Evolutionary conservation across 2,113 vertebrate species (phyloP), one percentile per base, ranked within the genome.

Genomic region (Trogon melanurus): DNA sequence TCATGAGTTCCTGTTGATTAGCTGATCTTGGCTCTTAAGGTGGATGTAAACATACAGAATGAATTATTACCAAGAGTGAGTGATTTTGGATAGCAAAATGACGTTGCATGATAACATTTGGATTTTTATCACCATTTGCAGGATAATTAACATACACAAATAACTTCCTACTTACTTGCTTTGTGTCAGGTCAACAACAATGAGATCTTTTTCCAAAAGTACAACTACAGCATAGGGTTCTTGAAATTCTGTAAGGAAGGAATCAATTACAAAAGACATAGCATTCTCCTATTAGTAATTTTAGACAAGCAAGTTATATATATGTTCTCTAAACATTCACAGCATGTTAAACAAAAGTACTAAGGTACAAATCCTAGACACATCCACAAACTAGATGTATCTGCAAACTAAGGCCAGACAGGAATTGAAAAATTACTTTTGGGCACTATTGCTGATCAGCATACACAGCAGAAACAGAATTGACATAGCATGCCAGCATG

Each of bases 141-240:
- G 11, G 30, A 57, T 26, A 62, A 36, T 71, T 88, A 85, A 86
- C 29, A 81, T 54, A 66, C 16, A 91, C 13, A 54, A 38, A 32
- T 78, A 90, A 47, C 22, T 62, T 70, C 53, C 67, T 88, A 98
- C 99, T 97, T 99, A 99, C 99, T 99, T 99, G 98, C 98, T 99
- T 97, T 99, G 99, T 89, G 99, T 99, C 91, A 99, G 97, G 96
- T 99, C 99, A 96, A 99, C 98, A 26, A 99, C 98, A 79, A 99
- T 99, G 73, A 99, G 98, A 97, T 99, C 99, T 98, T 99, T 99
- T 97, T 99, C 99, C 97, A 99, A 96, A 88, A 99, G 98, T 56
- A 99, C 99, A 86, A 98, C 99, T 57, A 99, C 99, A n/a, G 99
- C 99, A 88, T 99, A 99, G 13, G 99, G 99, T 89, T 99, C 99